Evolutionary conservation across 2,113 vertebrate species (phyloP).

Genomic region (Scolopax mira): DNA sequence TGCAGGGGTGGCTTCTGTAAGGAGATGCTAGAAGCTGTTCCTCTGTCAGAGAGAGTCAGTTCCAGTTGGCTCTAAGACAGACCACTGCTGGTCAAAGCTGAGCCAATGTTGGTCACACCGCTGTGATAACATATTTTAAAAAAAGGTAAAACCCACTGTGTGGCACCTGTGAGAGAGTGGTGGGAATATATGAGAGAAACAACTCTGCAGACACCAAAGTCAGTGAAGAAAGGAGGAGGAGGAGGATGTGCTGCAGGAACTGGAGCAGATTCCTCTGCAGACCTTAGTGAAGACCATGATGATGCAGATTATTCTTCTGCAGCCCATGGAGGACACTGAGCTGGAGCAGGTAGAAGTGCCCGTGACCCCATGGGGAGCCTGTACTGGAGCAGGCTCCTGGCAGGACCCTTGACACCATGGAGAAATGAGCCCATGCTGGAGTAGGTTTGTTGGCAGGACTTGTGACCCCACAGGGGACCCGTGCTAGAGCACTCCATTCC

Average conservation of each 20-base stretch:
- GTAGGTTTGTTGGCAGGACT: background rate
- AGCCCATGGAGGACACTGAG: background rate
- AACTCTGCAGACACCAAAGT: background rate
- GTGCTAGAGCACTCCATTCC: rapidly evolving
- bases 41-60: background rate
- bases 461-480: rapidly evolving
- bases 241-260: background rate
- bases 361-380: too few relatives aligned
- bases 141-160: background rate
- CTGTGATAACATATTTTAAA: background rate
- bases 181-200: background rate
- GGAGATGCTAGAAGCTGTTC: background rate
- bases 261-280: background rate
- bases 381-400: background rate
- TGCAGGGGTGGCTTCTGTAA: background rate
- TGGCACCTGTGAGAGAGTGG: background rate
- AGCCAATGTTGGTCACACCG: background rate
- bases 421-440: rapidly evolving
- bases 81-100: rapidly evolving
- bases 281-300: too few relatives aligned
- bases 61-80: background rate
- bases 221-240: background rate
- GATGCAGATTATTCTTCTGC: background rate
- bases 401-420: background rate
- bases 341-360: background rate